Evolutionary conservation across 2,797 vertebrate species (phyloP).

Genomic region (Argya squamiceps): DNA sequence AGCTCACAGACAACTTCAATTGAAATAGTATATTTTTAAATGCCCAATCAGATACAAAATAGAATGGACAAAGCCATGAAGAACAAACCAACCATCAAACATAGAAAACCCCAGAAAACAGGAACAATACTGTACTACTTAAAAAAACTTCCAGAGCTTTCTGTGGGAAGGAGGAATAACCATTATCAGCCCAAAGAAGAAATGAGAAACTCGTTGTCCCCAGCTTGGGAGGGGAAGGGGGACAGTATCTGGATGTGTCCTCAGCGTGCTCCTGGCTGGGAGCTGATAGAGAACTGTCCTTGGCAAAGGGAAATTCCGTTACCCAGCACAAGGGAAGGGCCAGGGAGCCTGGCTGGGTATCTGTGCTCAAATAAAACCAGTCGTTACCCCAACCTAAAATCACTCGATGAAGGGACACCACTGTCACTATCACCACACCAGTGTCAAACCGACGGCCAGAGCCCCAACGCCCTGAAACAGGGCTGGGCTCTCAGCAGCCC

Average conservation of each 20-base stretch:
- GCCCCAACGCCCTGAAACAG: neutral
- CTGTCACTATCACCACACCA: neutral
- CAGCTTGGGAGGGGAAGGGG: neutral
- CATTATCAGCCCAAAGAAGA: neutral
- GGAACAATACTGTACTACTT: neutral
- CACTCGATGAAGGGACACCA: rapidly evolving
- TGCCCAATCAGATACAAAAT: neutral
- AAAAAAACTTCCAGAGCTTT: neutral
- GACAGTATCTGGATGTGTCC: neutral
- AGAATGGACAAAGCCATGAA: neutral
- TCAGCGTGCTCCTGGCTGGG: neutral
- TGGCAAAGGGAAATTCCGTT: neutral
- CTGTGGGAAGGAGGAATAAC: neutral
- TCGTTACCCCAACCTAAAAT: rapidly evolving
- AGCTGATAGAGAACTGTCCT: neutral
- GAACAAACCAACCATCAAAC: neutral
- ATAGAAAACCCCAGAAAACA: neutral
- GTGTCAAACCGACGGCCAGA: rapidly evolving
- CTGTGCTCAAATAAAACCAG: neutral
- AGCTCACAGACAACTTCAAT: rapidly evolving
- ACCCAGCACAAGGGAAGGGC: neutral
- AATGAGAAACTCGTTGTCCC: rapidly evolving
- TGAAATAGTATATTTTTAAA: rapidly evolving
- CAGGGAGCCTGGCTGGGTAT: neutral
- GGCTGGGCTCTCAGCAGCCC: neutral